Evolutionary conservation across 2,113 vertebrate genomes (phyloP).

Genomic region (Hemiscyllium ocellatum): DNA sequence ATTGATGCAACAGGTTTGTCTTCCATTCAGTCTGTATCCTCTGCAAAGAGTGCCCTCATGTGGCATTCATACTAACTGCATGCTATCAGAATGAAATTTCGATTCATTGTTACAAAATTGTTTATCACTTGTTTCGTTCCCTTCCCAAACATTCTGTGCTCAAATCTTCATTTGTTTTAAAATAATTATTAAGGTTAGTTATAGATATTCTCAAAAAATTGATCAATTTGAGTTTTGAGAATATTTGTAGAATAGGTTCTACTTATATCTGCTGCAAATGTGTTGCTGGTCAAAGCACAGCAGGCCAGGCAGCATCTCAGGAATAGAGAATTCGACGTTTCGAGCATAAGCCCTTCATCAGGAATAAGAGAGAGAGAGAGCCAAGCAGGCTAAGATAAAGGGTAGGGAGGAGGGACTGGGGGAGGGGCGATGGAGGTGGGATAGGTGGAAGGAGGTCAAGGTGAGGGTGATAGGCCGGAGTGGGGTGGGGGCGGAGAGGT

Average conservation of each 20-base stretch:
- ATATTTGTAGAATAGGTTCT: not conserved
- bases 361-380: too few species aligned
- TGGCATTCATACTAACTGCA: not conserved
- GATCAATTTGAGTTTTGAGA: not conserved
- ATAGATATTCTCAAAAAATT: not conserved
- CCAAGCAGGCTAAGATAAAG: too few species aligned
- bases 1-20: not conserved
- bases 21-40: not conserved
- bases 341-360: too few species aligned
- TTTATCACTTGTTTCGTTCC: not conserved
- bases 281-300: too few species aligned
- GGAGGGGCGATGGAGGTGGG: too few species aligned
- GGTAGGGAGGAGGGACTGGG: too few species aligned
- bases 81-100: not conserved
- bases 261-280: not conserved
- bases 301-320: too few species aligned
- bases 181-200: not conserved
- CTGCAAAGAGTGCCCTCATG: not conserved
- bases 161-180: not conserved
- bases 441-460: too few species aligned
- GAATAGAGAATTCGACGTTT: too few species aligned
- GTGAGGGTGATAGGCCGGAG: too few species aligned
- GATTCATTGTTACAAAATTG: not conserved
- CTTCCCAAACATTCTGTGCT: not conserved
- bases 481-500: too few species aligned